phyloP scores from a whole-genome alignment of 2,113 vertebrate species.

The Vidua chalybeata region DNA sequence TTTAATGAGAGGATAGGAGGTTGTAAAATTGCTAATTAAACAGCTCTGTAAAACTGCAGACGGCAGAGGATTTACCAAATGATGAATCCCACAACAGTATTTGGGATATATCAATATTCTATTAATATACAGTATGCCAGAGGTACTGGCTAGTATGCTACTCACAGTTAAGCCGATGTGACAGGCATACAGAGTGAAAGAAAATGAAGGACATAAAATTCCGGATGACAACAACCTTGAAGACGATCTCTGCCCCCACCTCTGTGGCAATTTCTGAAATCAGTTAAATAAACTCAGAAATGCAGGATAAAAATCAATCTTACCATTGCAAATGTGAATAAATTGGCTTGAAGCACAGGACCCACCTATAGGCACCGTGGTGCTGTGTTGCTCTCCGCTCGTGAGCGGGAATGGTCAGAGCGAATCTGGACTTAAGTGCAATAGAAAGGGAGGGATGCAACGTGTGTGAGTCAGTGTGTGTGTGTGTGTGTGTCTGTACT shows the following conservation, averaged over 20 bases:
- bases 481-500: neutral
- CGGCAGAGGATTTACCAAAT: slow-evolving; percentile 83
- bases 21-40: slow-evolving; percentile 91
- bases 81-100: slow-evolving; percentile 79
- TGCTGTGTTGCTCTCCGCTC: neutral
- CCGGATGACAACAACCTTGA: slow-evolving; percentile 87
- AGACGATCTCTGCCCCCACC: slow-evolving; percentile 71
- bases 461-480: neutral
- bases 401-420: neutral
- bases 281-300: slow-evolving; percentile 81
- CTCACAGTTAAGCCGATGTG: slow-evolving; percentile 82
- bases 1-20: slow-evolving; percentile 87
- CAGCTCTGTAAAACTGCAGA: slow-evolving; percentile 81
- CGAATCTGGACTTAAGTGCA: slow-evolving; percentile 31
- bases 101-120: slow-evolving; percentile 92
- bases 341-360: neutral
- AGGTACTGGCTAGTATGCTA: slow-evolving; percentile 80
- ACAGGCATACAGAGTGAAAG: slow-evolving; percentile 79
- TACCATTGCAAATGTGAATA: slow-evolving; percentile 39
- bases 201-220: slow-evolving; percentile 86
- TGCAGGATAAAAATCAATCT: slow-evolving; percentile 75
- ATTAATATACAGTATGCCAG: slow-evolving; percentile 90
- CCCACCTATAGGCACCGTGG: neutral
- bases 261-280: slow-evolving; percentile 71
- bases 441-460: slow-evolving; percentile 7